Evolutionary conservation across 2,888 invertebrate genomes (phyloP), one percentile per base, ranked within the genome.

Genomic region (Agrenia bidenticulata): DNA sequence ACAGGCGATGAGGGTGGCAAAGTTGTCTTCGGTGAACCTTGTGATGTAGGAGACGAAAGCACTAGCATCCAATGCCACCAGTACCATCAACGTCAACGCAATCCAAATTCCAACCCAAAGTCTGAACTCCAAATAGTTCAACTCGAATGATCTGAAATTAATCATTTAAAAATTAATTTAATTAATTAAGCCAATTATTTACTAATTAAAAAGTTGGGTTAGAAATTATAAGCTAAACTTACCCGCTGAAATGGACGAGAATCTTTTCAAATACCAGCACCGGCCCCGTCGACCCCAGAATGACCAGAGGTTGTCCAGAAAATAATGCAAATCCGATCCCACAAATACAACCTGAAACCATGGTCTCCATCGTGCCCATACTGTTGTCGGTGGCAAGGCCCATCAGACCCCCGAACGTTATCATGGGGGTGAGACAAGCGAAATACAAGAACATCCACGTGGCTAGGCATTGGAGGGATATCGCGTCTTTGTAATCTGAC

Each of bases 341-440:
- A 73, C 81, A 81, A 19, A 82, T 77, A 37, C 78, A 77, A 17
- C 81, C 83, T 24, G 83, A 80, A 50, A 84, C 77, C 11, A 84
- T 77, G 70, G 82, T 82, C 77, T 84, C 84, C 77, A 84, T 80
- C 1, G 83, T 83, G 5, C 83, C 84, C 83, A 83, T 82, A 66
- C 81, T 78, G 61, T 82, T 79, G 64, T 82, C 80, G 1, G 83
- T 83, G 11, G 82, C 81, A 60, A 81, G 79, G 39, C 82, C 82
- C 39, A 83, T 77, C 19, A 83, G 77, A 24, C 82, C 83, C 4
- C 83, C 83, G 73, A 83, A 83, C 2, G 83, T 83, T 50, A 84
- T 82, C 70, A 83, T 82, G 2, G 83, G 83, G 0, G 83, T 82
- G 49, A 83, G 78, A 39, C 82, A 80, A 21, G 82, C 83, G 68